Evolutionary conservation across 2,113 vertebrate genomes (phyloP).

Genomic region (Paralichthys olivaceus): DNA sequence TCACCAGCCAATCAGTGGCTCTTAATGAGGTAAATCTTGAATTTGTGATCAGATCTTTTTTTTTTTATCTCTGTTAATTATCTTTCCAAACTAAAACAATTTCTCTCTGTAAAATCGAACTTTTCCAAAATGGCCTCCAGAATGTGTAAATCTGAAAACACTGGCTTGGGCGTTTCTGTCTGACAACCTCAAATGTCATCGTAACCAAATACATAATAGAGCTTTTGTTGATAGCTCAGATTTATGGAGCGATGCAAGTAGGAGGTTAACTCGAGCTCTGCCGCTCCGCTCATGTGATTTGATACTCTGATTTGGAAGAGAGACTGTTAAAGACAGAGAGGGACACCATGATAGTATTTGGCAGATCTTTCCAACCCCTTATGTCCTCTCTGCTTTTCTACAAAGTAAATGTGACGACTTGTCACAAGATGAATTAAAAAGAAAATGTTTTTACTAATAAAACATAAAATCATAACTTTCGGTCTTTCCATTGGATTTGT

Average conservation of each 20-base stretch:
- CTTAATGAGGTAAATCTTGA: no score
- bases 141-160: not conserved
- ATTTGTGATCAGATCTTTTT: no score
- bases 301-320: not conserved
- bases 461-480: not conserved
- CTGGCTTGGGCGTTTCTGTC: not conserved
- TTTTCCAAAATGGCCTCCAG: no score
- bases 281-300: not conserved
- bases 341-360: no score
- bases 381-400: no score
- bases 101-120: no score
- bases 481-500: not conserved
- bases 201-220: not conserved
- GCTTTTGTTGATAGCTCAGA: not conserved
- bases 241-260: not conserved
- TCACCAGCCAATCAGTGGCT: no score
- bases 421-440: not conserved
- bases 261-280: no score
- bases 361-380: no score
- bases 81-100: no score
- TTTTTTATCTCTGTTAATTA: no score
- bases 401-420: no score
- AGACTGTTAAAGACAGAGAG: not conserved
- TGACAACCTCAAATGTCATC: not conserved
- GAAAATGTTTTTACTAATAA: not conserved